Evolutionary conservation across 1,140 invertebrate genomes (phyloP), one percentile per base, ranked within the genome.

Genomic region (Radopholus similis): DNA sequence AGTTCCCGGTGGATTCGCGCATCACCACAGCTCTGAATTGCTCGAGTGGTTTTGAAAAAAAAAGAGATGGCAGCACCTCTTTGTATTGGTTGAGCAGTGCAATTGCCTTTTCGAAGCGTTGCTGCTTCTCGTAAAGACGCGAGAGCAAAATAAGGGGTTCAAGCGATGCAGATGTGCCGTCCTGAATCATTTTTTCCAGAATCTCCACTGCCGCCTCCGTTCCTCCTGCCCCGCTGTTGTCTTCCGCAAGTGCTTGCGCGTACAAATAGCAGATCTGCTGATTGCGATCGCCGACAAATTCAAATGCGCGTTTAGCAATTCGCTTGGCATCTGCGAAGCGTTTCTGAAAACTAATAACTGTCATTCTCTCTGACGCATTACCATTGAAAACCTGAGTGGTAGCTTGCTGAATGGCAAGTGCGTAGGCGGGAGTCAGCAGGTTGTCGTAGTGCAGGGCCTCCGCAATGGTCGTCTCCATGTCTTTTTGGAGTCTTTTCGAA

Each of bases 1-100:
- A 60, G 30, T 21, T 60, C 58, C 18, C 58, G 58, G 26, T 60
- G 58, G 26, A 60, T 49, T 60, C 37, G 40, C n/a, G 58, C 9
- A 44, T 60, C 58, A 5, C 40, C 58, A 47, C 47, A 60, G 44
- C 58, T 60, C 57, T 60, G 21, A 11, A 1, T 2, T 11, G 37
- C 13, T 30, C 11, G 15, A 57, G 5, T 44, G 11, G 38, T 30
- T 8, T 8, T 15, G 9, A 57, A 44, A 6, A 44, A 57, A 37
- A 18, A 18, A 26, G 11, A 18, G 2, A 18, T 2, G 26, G 44
- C 15, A 23, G 13, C 4, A 28, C 58, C 9, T 60, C 58, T 32
- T 60, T 60, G 8, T 40, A 60, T 0, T 40, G 58, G 30, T 60
- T 60, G n/a, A 60, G 58, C 37, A 60, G 15, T 11, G 47, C 18